Percentiles rank a stretch among this genome's conserved stretches.
Conservation (phyloP, 2,888 invertebrate genomes). For the Cataglyphis livida region DNA sequence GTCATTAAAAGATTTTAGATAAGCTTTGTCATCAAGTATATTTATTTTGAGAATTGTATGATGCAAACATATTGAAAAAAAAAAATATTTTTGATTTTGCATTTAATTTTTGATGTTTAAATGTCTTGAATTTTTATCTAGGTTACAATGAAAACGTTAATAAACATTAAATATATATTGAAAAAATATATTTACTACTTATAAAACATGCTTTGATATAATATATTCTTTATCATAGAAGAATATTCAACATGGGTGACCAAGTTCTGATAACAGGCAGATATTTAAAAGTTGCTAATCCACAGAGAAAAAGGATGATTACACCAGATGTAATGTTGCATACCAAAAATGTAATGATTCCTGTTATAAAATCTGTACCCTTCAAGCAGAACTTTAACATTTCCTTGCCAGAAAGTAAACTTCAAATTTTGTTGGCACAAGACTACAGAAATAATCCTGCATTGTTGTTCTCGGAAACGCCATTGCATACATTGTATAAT, state of each 20-base stretch:
- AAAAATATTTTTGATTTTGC: not conserved
- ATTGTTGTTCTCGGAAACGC: constrained; percentile 12
- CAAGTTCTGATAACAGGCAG: not conserved
- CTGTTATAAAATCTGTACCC: not conserved
- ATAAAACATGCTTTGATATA: not conserved
- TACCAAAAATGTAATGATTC: constrained; percentile 11
- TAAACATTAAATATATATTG: not conserved
- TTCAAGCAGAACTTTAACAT: not conserved
- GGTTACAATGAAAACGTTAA: constrained; percentile 10
- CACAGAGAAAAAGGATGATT: not conserved
- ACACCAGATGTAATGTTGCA: constrained; percentile 6
- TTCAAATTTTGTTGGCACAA: not conserved
- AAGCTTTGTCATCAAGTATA: not conserved
- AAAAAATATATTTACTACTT: not conserved
- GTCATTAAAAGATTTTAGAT: not conserved
- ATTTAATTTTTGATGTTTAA: not conserved
- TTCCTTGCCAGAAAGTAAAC: not conserved
- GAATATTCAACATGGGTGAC: not conserved
- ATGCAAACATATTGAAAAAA: not conserved
- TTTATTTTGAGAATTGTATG: not conserved
- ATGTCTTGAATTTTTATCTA: constrained; percentile 3
- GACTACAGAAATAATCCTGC: constrained; percentile 21
- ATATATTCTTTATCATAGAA: not conserved
- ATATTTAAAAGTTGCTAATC: not conserved
- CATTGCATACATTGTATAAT: not conserved